Percentiles rank a stretch among this genome's conserved stretches.
Conservation (phyloP, 2,888 invertebrate genomes). For the Lomographa bimaculata region DNA sequence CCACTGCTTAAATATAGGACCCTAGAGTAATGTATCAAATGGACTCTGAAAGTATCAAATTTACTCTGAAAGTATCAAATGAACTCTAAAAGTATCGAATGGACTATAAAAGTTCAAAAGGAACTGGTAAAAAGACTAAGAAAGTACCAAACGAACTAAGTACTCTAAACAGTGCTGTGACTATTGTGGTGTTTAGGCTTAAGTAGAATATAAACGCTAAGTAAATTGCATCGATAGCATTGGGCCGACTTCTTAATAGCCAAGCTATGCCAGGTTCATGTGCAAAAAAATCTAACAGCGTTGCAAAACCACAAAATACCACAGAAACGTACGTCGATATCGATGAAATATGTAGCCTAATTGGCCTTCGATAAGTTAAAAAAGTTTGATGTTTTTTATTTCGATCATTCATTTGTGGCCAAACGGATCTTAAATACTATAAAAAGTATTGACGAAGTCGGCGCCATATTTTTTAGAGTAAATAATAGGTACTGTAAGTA, state of each 20-base stretch:
- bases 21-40: conserved; percentile 51
- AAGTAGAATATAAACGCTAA: conserved; percentile 10
- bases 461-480: too few relatives aligned
- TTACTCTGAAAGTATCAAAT: not conserved
- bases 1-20: conserved; percentile 77
- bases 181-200: conserved; percentile 22
- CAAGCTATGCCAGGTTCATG: too few relatives aligned
- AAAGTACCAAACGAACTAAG: conserved; percentile 12
- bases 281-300: too few relatives aligned
- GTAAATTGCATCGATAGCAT: conserved; percentile 12
- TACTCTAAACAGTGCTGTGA: conserved; percentile 28
- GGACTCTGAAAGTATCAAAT: conserved; percentile 1
- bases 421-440: too few relatives aligned
- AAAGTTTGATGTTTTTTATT: too few relatives aligned
- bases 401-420: too few relatives aligned
- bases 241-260: not conserved
- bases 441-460: too few relatives aligned
- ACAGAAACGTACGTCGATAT: too few relatives aligned
- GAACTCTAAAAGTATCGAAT: conserved; percentile 31
- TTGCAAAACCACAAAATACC: too few relatives aligned
- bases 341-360: too few relatives aligned
- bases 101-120: conserved; percentile 1
- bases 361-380: too few relatives aligned
- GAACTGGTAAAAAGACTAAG: too few relatives aligned
- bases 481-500: conserved; percentile 1